Percentiles rank a stretch among this genome's conserved stretches.
Conservation (phyloP, 2,797 vertebrate species). For the Sebastes cheni region DNA sequence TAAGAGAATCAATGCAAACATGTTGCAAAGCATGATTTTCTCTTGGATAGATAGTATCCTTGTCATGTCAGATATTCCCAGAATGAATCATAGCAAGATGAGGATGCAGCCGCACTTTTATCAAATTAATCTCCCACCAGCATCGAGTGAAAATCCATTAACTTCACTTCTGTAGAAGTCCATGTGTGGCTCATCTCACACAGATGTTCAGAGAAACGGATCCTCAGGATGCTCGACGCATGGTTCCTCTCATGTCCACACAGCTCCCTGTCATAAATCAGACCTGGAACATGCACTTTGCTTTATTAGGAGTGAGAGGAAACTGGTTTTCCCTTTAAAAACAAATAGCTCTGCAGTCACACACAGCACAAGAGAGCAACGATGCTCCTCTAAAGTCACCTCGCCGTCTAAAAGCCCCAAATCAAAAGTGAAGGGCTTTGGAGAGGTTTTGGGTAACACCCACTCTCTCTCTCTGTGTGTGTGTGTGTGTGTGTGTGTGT, state of each 20-base stretch:
- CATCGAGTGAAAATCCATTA: conserved; percentile 46
- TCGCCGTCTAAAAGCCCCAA: conserved; percentile 11
- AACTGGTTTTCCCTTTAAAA: background rate
- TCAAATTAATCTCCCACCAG: conserved; percentile 41
- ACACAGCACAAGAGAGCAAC: background rate
- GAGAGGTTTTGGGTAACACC: background rate
- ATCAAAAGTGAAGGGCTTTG: conserved; percentile 22
- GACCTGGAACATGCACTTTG: background rate
- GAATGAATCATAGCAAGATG: conserved; percentile 34
- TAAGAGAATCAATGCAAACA: conserved; percentile 54
- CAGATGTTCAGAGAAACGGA: background rate
- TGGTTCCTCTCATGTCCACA: background rate
- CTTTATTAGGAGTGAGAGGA: background rate
- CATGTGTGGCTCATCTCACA: conserved; percentile 40
- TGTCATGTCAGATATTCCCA: conserved; percentile 64
- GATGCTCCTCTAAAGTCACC: conserved; percentile 12
- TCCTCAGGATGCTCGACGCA: background rate
- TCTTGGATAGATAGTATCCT: conserved; percentile 42
- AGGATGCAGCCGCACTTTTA: conserved; percentile 12
- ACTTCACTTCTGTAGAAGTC: conserved; percentile 24
- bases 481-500: background rate
- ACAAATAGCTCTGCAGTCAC: background rate
- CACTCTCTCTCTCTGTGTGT: background rate
- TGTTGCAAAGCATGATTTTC: conserved; percentile 59
- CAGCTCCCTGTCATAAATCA: conserved; percentile 9